A percentile compares a stretch with the other conserved stretches of the same genome.
phyloP scores from a whole-genome alignment of 2,797 vertebrate species.

The Decapterus maruadsi region DNA sequence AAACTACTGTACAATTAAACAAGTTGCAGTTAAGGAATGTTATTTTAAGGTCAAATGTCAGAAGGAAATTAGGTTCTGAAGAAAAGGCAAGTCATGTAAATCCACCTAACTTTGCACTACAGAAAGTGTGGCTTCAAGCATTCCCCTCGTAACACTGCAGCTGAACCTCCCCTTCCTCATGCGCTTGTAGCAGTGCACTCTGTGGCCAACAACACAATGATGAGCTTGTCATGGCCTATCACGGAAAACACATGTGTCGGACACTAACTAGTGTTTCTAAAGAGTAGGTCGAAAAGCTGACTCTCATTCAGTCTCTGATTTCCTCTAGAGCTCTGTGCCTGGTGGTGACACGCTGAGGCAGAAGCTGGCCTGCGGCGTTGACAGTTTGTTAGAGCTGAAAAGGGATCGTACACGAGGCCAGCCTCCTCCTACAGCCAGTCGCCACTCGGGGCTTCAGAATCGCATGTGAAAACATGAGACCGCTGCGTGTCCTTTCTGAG shows the following conservation, averaged over 20 bases:
- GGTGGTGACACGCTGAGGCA: slow-evolving; percentile 27
- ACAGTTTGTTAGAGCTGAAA: slow-evolving; percentile 17
- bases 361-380: slow-evolving; percentile 31
- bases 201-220: slow-evolving; percentile 1
- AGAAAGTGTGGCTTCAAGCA: slow-evolving; percentile 49
- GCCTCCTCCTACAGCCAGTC: slow-evolving; percentile 24
- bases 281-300: slow-evolving; percentile 26
- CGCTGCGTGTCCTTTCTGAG: slow-evolving; percentile 23
- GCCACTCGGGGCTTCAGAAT: slow-evolving; percentile 17
- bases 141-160: slow-evolving; percentile 45
- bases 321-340: slow-evolving; percentile 26
- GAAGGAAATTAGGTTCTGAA: slow-evolving; percentile 13
- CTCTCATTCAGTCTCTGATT: slow-evolving; percentile 41
- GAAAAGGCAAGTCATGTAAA: not conserved
- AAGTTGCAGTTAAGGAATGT: slow-evolving; percentile 32
- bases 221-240: slow-evolving; percentile 36
- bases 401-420: not conserved
- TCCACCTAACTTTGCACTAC: slow-evolving; percentile 39
- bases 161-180: not conserved
- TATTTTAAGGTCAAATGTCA: slow-evolving; percentile 22
- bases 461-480: slow-evolving; percentile 25
- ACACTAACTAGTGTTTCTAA: slow-evolving; percentile 20
- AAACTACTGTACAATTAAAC: slow-evolving; percentile 12
- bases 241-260: slow-evolving; percentile 30
- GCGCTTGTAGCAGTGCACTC: slow-evolving; percentile 2